Base-by-base conservation (phyloP, 2,797 vertebrate species). In the Eidolon dupreanum region DNA sequence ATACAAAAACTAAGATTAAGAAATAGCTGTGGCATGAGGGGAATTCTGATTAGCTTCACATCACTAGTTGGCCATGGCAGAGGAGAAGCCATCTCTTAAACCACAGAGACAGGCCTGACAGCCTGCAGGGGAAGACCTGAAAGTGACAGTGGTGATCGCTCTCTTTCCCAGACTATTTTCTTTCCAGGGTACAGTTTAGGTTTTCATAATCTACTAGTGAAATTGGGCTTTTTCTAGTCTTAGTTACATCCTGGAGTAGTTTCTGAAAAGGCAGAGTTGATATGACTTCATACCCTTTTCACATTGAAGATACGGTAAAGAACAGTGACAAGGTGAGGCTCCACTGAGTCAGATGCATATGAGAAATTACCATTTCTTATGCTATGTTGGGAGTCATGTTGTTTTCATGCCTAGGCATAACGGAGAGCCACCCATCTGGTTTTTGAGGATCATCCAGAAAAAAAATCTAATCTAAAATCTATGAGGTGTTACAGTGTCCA, bases 1-100 rank as follows among this genome's bases (percentile, higher is more conserved):
- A 95, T 92, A 90, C 88, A 51, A 75, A 98, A 97, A 96, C 96
- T 95, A 95, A 96, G 92, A 90, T 96, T 95, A 79, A 83, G 97
- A 95, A 77, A 89, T 93, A 94, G 31, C 93, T 96, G 61, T 75
- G 49, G 89, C 38, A 84, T 43, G 33, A 74, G 73, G 1, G 82
- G 49, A 97, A 97, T 96, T 94, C 74, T 28, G 4, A 97, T 53
- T 73, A 79, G 20, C 2, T 49, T 81, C 16, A 53, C 55, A 22
- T 2, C n/a, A 61, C 95, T 89, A 75, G 63, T 77, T 71, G 95
- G 85, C 57, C 65, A 90, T 97, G 95, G 90, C 16, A 0, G 46
- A 59, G 36, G n/a, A 63, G 51, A 94, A 88, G 1, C 0, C 26
- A 28, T 2, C 8, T 95, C 2, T 91, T 2, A 51, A 90, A 68